These are phyloP conservation scores for Melanotaenia pygmaea DNA, from an alignment of 2,797 vertebrate genomes.

Conservation along the genomic window DNA sequence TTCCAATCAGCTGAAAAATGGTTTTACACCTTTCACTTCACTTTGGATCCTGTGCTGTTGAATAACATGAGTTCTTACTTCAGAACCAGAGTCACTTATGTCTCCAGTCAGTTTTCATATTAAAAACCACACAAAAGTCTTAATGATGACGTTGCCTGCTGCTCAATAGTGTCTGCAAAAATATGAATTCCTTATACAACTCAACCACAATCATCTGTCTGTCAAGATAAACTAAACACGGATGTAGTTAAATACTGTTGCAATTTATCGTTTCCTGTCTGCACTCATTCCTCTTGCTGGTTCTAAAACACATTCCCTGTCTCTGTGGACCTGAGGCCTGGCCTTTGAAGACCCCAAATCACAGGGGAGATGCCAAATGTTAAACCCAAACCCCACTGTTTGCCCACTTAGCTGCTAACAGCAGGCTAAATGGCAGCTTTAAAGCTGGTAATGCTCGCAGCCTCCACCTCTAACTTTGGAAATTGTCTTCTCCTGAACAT, in stretches of 20 bases:
- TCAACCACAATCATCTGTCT: neutral
- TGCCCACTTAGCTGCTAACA: conserved; percentile 25
- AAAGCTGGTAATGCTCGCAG: conserved; percentile 39
- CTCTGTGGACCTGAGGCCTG: neutral
- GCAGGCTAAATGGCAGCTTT: conserved; percentile 46
- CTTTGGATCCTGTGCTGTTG: neutral
- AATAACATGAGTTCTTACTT: neutral
- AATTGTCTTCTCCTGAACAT: neutral
- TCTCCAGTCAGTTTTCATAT: neutral
- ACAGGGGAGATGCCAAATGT: conserved; percentile 34
- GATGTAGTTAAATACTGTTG: neutral
- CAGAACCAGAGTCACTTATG: neutral
- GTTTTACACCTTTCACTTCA: neutral
- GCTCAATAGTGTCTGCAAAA: neutral
- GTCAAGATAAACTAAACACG: neutral
- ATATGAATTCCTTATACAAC: neutral
- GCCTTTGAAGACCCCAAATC: conserved; percentile 44
- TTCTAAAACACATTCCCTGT: neutral
- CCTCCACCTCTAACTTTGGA: conserved; percentile 13
- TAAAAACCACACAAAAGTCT: neutral
- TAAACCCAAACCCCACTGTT: conserved; percentile 15
- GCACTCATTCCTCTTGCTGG: neutral
- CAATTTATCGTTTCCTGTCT: neutral
- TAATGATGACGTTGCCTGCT: neutral
- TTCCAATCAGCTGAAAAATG: neutral